Base-by-base conservation (phyloP, 2,888 invertebrate species). In the Leptopilina drosophilae region DNA sequence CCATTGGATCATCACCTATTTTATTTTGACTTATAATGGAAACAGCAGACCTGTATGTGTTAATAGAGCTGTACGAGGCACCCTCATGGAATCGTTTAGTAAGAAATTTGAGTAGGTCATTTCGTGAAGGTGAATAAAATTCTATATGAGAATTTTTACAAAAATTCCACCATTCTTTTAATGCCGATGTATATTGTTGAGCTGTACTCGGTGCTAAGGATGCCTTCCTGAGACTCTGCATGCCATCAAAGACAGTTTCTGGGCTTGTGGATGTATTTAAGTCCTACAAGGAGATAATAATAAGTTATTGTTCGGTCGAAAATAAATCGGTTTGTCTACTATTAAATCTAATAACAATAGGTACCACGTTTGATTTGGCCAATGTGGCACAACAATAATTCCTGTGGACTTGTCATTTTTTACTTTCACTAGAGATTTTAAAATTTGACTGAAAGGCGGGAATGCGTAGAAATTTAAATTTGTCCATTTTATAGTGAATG, bases 131-230 rank as follows among this genome's bases (percentile, higher is more conserved):
- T 11, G 78, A 64, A 46, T 53, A 77, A 46, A 78, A 76, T 6
- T 77, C 15, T 46, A 42, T n/a, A n/a, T 14, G 14, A 20, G 56
- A 40, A 26, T 11, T 9, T 53, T 75, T 15, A 40, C 84, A 86
- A 69, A 82, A 86, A 1, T 64, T 0, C 80, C 84, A 85, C 86
- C 86, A 85, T 0, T 78, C 49, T 46, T 77, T 67, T 20, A 83
- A 82, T 0, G 81, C 78, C 0, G 78, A 78, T 3, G 78, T 62
- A 64, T 87, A 85, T 73, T 86, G 84, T 5, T 77, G 79, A 7
- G 83, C 64, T 2, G 83, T 85, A 9, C 77, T 76, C 6, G 77
- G 40, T 20, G 78, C 64, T 8, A 86, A 33, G 0, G 85, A 86
- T 7, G 73, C 76, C 15, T 77, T 56, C 59, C 65, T 26, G 75